phyloP scores from a whole-genome alignment of 2,888 invertebrate genomes.

The Mesorhabditis belari region DNA sequence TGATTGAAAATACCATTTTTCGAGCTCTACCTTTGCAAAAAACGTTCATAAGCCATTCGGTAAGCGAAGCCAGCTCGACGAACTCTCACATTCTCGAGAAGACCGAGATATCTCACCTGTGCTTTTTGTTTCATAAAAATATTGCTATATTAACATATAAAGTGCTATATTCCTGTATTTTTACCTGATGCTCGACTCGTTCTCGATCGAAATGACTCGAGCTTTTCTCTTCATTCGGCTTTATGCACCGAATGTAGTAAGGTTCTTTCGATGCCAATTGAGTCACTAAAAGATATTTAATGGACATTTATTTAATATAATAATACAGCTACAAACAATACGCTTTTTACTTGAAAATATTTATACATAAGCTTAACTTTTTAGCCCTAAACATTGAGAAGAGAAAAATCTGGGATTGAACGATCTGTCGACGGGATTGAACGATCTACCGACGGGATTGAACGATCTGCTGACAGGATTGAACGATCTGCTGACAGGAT shows the following conservation, averaged over 20 bases:
- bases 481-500: too few relatives aligned
- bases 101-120: constrained; percentile 69
- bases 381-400: too few relatives aligned
- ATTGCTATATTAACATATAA: not conserved
- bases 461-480: too few relatives aligned
- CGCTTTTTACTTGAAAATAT: too few relatives aligned
- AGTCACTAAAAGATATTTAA: too few relatives aligned
- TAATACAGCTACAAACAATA: too few relatives aligned
- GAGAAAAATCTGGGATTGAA: too few relatives aligned
- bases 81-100: constrained; percentile 89
- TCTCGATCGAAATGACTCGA: constrained; percentile 77
- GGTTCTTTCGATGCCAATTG: constrained; percentile 70
- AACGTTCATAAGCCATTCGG: constrained; percentile 83
- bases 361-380: too few relatives aligned
- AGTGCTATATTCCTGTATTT: too few relatives aligned
- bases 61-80: constrained; percentile 94
- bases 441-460: too few relatives aligned
- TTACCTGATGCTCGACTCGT: constrained; percentile 61
- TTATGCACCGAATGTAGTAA: constrained; percentile 92
- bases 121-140: not conserved
- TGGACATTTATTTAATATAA: too few relatives aligned
- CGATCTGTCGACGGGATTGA: too few relatives aligned
- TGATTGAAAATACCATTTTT: not conserved
- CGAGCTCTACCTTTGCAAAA: constrained; percentile 76
- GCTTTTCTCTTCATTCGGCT: constrained; percentile 89